These are phyloP conservation scores for Chaenogobius annularis DNA, from an alignment of 2,113 vertebrate species.

Conservation along the genomic window DNA sequence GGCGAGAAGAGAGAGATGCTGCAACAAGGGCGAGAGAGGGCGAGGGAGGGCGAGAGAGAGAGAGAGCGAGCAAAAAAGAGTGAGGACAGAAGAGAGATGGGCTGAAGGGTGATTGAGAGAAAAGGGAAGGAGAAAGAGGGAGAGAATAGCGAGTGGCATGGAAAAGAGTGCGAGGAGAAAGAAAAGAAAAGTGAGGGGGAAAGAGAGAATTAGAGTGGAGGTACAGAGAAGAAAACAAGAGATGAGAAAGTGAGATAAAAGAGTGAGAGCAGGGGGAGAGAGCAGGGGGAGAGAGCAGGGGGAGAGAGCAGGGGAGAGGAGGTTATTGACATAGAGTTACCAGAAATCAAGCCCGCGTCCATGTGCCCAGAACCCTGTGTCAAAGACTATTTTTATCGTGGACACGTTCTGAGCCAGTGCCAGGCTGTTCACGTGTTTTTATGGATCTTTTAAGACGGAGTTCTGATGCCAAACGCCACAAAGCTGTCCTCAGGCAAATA, in stretches of 20 bases:
- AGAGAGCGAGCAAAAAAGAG: too few relatives aligned
- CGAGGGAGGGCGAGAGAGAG: too few relatives aligned
- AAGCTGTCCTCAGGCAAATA: neutral
- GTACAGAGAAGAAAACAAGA: neutral
- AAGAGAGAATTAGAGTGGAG: too few relatives aligned
- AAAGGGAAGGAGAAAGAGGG: too few relatives aligned
- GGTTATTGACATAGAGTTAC: neutral
- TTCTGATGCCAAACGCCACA: neutral
- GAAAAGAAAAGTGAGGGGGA: too few relatives aligned
- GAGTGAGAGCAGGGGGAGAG: neutral
- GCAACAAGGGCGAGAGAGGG: too few relatives aligned
- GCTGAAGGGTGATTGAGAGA: too few relatives aligned
- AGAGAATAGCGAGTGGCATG: too few relatives aligned
- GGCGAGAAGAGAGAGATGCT: too few relatives aligned
- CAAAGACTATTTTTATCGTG: neutral
- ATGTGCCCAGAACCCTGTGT: neutral
- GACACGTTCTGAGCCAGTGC: neutral
- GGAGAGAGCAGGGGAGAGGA: constrained; percentile 11
- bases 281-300: too few relatives aligned
- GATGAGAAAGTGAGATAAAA: neutral
- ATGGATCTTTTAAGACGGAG: neutral
- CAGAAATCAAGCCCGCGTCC: constrained; percentile 9
- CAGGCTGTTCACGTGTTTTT: neutral
- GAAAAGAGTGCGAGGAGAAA: too few relatives aligned
- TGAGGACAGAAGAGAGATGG: too few relatives aligned